phyloP scores from a whole-genome alignment of 2,113 vertebrate genomes.

The Sorex araneus region DNA sequence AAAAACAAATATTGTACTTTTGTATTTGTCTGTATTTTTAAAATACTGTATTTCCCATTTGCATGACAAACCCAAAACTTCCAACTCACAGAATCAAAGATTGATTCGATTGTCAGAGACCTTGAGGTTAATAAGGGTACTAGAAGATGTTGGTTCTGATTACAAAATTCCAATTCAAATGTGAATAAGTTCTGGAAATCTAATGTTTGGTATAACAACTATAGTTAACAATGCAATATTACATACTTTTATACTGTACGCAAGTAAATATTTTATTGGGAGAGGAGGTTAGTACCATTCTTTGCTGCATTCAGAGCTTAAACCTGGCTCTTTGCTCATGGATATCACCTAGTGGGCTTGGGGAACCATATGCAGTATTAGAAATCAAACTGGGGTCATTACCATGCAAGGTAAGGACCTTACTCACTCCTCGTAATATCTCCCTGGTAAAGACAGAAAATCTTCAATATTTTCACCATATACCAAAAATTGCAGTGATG shows the following conservation, averaged over 20 bases:
- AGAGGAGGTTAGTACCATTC: too few relatives aligned
- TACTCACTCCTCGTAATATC: too few relatives aligned
- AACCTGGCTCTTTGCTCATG: too few relatives aligned
- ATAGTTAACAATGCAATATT: neutral
- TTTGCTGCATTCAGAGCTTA: too few relatives aligned
- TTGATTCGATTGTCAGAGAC: neutral
- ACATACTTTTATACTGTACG: neutral
- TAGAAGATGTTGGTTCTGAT: neutral
- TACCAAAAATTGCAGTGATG: neutral
- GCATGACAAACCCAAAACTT: neutral
- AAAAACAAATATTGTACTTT: neutral
- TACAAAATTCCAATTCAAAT: neutral
- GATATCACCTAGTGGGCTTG: too few relatives aligned
- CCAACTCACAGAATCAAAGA: neutral
- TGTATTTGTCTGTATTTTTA: neutral
- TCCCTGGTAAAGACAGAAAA: neutral
- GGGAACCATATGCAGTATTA: too few relatives aligned
- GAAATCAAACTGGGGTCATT: too few relatives aligned
- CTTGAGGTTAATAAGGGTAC: neutral
- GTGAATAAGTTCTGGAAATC: neutral
- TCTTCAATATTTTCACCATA: neutral
- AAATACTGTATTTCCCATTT: too few relatives aligned
- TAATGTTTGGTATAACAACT: neutral
- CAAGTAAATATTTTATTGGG: too few relatives aligned
- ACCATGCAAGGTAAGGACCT: too few relatives aligned